Evolutionary conservation across 2,797 vertebrate genomes (phyloP).

Genomic region (Rhinoraja longicauda): DNA sequence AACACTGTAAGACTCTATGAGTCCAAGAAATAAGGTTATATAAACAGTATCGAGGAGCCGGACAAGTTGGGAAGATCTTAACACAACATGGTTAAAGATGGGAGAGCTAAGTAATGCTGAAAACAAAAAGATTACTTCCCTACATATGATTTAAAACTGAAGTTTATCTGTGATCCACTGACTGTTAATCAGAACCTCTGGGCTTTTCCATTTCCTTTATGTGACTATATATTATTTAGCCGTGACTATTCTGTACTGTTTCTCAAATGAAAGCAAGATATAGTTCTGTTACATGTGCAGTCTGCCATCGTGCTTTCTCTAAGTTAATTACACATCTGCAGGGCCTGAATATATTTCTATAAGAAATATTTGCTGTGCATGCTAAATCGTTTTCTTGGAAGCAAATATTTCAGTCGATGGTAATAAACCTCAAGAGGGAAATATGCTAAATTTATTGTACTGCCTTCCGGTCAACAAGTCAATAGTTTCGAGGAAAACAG

Average conservation of each 20-base stretch:
- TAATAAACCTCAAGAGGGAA: not conserved
- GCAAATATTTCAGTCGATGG: not conserved
- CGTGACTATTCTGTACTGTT: not conserved
- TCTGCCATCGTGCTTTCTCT: not conserved
- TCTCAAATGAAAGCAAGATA: not conserved
- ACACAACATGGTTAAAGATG: not conserved
- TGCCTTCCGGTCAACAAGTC: not conserved
- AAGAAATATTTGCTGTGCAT: not conserved
- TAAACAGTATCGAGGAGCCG: not conserved
- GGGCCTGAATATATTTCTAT: not conserved
- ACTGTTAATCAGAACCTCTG: not conserved
- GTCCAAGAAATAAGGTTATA: not conserved
- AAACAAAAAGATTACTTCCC: not conserved
- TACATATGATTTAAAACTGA: not conserved
- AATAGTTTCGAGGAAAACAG: not conserved
- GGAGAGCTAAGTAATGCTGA: not conserved
- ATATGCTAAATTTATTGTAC: not conserved
- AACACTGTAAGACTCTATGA: too few relatives aligned
- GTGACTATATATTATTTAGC: not conserved
- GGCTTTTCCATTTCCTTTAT: not conserved
- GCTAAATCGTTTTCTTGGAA: not conserved
- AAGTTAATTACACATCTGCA: not conserved
- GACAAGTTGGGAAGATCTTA: constrained; percentile 8
- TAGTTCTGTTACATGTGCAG: not conserved
- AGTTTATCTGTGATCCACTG: not conserved